Evolutionary conservation across 2,888 invertebrate species (phyloP).

Genomic region (Pogonocherus hispidulus): DNA sequence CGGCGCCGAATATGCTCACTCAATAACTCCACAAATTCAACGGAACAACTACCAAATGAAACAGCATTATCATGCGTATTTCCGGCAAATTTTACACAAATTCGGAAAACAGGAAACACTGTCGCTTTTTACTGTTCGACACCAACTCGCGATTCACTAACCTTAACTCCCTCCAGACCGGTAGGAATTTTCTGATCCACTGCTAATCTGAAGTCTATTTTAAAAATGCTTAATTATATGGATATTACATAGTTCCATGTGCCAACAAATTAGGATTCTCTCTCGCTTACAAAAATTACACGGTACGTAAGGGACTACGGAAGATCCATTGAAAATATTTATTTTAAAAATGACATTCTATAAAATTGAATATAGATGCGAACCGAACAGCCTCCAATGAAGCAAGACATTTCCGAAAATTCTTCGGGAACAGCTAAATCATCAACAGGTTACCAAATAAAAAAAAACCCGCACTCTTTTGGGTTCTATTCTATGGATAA

Average conservation of each 20-base stretch:
- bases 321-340: no score
- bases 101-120: not conserved
- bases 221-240: slow-evolving; percentile 29
- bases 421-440: no score
- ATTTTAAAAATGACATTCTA: no score
- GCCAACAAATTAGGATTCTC: slow-evolving; percentile 12
- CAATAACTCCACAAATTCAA: slow-evolving; percentile 38
- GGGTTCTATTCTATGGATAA: no score
- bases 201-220: slow-evolving; percentile 27
- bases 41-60: slow-evolving; percentile 27
- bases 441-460: no score
- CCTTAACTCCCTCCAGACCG: slow-evolving; percentile 19
- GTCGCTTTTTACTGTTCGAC: not conserved
- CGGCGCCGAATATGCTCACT: slow-evolving; percentile 50
- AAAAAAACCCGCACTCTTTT: no score
- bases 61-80: slow-evolving; percentile 26
- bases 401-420: no score
- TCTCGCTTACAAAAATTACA: not conserved
- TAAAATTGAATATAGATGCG: no score
- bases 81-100: slow-evolving; percentile 30
- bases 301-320: not conserved
- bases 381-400: no score
- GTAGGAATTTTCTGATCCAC: slow-evolving; percentile 28
- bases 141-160: not conserved
- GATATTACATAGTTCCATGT: slow-evolving; percentile 13